A percentile compares a stretch with the other conserved stretches of the same genome.
phyloP scores from a whole-genome alignment of 1,140 invertebrate species.

The Heterodera schachtii region DNA sequence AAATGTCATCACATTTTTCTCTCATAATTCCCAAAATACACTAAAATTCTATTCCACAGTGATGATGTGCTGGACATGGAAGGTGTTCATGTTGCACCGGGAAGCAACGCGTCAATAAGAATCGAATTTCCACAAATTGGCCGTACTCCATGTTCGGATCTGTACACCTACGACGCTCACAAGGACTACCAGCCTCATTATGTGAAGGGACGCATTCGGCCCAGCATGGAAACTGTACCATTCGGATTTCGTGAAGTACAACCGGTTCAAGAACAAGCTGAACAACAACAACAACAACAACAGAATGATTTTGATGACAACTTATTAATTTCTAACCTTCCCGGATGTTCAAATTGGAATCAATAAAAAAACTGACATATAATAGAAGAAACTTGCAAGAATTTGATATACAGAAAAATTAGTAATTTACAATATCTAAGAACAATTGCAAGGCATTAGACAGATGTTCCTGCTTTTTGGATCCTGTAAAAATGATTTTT shows the following conservation, averaged over 20 bases:
- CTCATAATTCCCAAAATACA: too few relatives aligned
- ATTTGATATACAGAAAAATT: too few relatives aligned
- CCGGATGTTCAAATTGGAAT: too few relatives aligned
- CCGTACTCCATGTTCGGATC: background rate
- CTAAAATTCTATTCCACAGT: too few relatives aligned
- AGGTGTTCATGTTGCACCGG: background rate
- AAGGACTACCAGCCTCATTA: slow-evolving; percentile 9
- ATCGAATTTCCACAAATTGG: slow-evolving; percentile 15
- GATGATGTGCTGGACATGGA: background rate
- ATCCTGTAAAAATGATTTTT: slow-evolving; percentile 5
- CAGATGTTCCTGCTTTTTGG: background rate
- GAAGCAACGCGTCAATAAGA: background rate
- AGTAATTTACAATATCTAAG: too few relatives aligned
- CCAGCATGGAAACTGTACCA: slow-evolving; percentile 5
- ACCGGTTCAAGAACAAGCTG: background rate
- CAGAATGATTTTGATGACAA: background rate
- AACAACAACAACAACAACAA: too few relatives aligned
- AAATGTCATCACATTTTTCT: background rate
- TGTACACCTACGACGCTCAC: slow-evolving; percentile 4
- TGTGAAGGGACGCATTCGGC: slow-evolving; percentile 5
- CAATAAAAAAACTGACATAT: too few relatives aligned
- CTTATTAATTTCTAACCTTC: too few relatives aligned
- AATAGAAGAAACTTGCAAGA: too few relatives aligned
- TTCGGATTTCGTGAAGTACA: background rate
- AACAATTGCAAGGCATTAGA: background rate